Base-by-base conservation (phyloP, 92 coral and sea anemone genomes). In the Epizoanthus scotinus region DNA sequence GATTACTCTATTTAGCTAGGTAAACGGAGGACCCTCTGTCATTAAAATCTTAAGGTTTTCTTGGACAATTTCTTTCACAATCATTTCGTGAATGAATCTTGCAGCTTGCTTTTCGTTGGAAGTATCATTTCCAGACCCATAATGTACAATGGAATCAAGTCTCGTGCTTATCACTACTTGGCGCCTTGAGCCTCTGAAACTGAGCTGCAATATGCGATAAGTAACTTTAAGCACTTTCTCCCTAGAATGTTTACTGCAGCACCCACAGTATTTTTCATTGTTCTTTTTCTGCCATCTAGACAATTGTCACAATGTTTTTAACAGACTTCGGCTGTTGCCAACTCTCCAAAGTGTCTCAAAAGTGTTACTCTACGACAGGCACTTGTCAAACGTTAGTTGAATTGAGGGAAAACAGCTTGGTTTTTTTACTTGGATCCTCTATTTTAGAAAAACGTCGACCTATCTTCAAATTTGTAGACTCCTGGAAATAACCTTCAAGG, bases 291-390 rank as follows among this genome's bases (percentile, higher is more conserved):
- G 25, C 10, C 8, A 8, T 40, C 44, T 9, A 5, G 44, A 40
- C 44, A 40, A 9, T 2, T 58, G 63, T 58, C 63, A 58, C 63
- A 58, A 3, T 58, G 63, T 10, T 20, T 17, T 17, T 58, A 8
- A 21, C 63, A 58, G 10, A 20, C 8, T 58, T 58, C 63, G 4
- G 63, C 10, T 17, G 63, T 58, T 13, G n/a, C 63, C 18, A 58
- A 12, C 63, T 58, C 63, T 58, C 63, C 63, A 58, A 58, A 58
- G 62, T 57, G 62, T 0, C 62, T 57, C 62, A 57, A 57, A 10
- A 57, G 6, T 25, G 3, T 58, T 58, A 19, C 20, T 17, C 63
- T 20, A 19, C 63, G 18, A 25, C 63, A 58, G n/a, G 21, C 3
- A 58, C 63, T 58, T 58, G 63, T 17, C 63, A 58, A 58, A 58